phyloP scores from a whole-genome alignment of 2,113 vertebrate species.

The Aramus guarauna region DNA sequence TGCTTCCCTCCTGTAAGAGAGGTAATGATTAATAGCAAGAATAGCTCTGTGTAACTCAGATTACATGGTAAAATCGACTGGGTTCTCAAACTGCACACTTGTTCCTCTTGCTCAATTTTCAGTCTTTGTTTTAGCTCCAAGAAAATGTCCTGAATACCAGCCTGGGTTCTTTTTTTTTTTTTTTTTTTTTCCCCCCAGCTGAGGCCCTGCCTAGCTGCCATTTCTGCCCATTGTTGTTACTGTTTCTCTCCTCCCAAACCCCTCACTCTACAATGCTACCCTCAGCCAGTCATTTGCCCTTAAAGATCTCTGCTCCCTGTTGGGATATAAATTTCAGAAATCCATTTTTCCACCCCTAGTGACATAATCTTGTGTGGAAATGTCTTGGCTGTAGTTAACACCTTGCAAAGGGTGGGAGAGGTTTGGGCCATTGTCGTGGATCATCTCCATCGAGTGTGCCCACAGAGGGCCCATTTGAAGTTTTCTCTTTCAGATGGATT shows the following conservation, averaged over 20 bases:
- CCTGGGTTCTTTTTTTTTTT: neutral
- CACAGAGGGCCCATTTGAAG: neutral
- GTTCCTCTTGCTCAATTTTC: neutral
- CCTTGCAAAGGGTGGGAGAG: neutral
- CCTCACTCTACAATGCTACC: neutral
- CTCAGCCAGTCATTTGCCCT: neutral
- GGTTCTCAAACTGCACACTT: neutral
- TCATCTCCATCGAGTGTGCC: accelerated
- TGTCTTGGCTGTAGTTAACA: neutral
- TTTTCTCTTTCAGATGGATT: neutral
- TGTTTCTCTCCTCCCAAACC: neutral
- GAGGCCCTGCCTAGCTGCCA: neutral
- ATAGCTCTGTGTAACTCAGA: neutral
- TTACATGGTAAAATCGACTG: neutral
- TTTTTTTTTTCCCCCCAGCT: neutral
- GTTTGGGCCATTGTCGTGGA: accelerated
- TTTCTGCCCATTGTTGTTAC: neutral
- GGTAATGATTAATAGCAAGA: neutral
- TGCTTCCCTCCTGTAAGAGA: neutral
- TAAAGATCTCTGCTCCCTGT: neutral
- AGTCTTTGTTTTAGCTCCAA: neutral
- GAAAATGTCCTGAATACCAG: neutral
- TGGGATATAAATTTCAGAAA: neutral
- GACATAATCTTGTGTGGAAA: neutral
- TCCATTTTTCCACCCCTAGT: neutral